A percentile compares a stretch with the other conserved stretches of the same genome.
Conservation (phyloP, 2,113 vertebrate genomes). For the human (Homo sapiens) region DNA sequence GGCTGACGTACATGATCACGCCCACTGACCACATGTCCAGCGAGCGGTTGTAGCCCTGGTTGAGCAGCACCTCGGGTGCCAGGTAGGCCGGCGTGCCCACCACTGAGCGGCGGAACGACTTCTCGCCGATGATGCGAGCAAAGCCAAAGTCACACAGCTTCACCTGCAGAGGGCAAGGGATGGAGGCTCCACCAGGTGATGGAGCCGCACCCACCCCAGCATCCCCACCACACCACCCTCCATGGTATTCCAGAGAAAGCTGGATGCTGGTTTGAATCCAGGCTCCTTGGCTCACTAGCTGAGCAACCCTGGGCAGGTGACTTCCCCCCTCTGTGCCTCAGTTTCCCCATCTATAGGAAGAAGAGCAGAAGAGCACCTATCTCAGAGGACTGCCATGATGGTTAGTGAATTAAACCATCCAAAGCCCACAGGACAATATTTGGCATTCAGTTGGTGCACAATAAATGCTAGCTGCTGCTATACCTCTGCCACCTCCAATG, state of each 20-base stretch:
- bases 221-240: accelerated
- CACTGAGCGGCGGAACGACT: slow-evolving; percentile 94
- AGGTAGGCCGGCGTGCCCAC: slow-evolving; percentile 95
- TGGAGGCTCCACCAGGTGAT: neutral
- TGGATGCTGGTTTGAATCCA: neutral
- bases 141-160: slow-evolving; percentile 96
- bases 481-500: neutral
- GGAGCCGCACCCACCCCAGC: no score
- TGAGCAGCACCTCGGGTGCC: slow-evolving; percentile 93
- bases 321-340: neutral
- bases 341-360: neutral
- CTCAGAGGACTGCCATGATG: neutral
- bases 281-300: neutral
- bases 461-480: neutral
- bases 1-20: slow-evolving; percentile 95
- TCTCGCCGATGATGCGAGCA: slow-evolving; percentile 94
- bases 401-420: neutral
- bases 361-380: neutral
- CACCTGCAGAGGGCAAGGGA: slow-evolving; percentile 82
- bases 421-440: neutral
- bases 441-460: neutral
- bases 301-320: neutral
- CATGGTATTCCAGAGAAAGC: neutral
- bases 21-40: slow-evolving; percentile 97
- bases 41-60: slow-evolving; percentile 95